Conservation (phyloP, 2,888 invertebrate genomes). For the Matsumyia berberina region DNA sequence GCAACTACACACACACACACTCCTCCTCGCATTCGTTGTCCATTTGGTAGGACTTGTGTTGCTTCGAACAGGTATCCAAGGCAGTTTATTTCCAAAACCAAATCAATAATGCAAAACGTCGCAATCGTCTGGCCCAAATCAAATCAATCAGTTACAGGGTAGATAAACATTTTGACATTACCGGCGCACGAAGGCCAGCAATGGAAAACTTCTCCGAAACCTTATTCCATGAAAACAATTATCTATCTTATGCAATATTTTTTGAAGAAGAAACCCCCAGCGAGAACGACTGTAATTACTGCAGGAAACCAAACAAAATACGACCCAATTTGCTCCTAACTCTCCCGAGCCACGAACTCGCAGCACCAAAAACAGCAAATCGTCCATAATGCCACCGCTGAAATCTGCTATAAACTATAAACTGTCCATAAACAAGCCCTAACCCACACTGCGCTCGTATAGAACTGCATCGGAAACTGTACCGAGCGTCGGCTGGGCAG, state of each 20-base stretch:
- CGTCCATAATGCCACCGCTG: constrained; percentile 70
- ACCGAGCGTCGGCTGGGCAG: not conserved
- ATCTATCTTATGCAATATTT: constrained; percentile 50
- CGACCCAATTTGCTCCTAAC: constrained; percentile 60
- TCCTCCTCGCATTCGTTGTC: not conserved
- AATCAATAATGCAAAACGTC: constrained; percentile 1
- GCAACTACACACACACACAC: not conserved
- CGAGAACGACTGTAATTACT: constrained; percentile 53
- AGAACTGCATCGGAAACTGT: constrained; percentile 42
- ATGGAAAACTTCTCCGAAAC: constrained; percentile 11
- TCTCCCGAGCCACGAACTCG: not conserved
- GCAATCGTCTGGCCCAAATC: not conserved
- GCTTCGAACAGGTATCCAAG: not conserved
- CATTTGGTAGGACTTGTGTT: not conserved
- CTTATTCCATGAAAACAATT: constrained; percentile 37
- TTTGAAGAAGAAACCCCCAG: constrained; percentile 9
- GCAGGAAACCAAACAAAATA: constrained; percentile 56
- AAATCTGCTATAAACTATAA: constrained; percentile 62
- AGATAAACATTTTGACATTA: constrained; percentile 7
- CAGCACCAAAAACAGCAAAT: constrained; percentile 57
- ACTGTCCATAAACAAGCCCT: constrained; percentile 64
- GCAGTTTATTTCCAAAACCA: not conserved
- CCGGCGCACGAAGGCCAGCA: constrained; percentile 7
- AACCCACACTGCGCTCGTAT: constrained; percentile 23
- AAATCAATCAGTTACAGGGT: constrained; percentile 11